Evolutionary conservation across 2,888 invertebrate genomes (phyloP), one percentile per base, ranked within the genome.

Genomic region (Hymenopus coronatus): DNA sequence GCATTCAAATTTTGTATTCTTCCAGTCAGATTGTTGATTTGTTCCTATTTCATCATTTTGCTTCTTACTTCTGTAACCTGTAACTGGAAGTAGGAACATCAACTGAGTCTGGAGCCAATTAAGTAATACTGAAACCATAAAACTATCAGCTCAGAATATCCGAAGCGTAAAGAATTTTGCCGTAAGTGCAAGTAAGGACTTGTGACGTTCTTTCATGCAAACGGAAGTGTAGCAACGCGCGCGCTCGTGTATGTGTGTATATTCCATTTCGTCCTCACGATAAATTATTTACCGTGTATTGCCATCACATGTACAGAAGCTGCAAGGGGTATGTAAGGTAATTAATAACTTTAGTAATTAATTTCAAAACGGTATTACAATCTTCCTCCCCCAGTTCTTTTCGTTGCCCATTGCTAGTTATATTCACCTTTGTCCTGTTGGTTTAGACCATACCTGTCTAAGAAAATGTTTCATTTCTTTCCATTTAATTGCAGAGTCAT

Each of bases 341-440:
- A 87, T 87, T 87, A 82, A 87, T 87, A 33, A 82, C 87, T 46
- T 3, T 4, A 82, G 33, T 87, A 87, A 87, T 87, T 87, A 87
- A 87, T 87, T 87, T 87, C 82, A 82, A 87, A 87, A 82, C 25
- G 33, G 82, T 87, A 87, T 82, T 82, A 87, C 87, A 87, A 82
- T 87, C 54, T 87, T 30, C 28, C 25, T 82, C 30, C 82, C 28
- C 46, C 28, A 2, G 20, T 81, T 87, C 40, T 15, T 87, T 87
- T 87, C 87, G 40, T 82, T 82, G 82, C 82, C 3, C 9, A 28
- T 3, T 25, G 54, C 54, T 70, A 40, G 20, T 20, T 6, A 1
- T 54, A 54, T 54, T 54, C 54, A 15, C 54, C 20, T 70, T 20
- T 70, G 54, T 70, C 20, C 54, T 70, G 54, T 70, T 70, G 54